Percentiles rank a stretch among this genome's conserved stretches.
Evolutionary conservation across 2,888 invertebrate genomes (phyloP).

Genomic region (Carabus problematicus): DNA sequence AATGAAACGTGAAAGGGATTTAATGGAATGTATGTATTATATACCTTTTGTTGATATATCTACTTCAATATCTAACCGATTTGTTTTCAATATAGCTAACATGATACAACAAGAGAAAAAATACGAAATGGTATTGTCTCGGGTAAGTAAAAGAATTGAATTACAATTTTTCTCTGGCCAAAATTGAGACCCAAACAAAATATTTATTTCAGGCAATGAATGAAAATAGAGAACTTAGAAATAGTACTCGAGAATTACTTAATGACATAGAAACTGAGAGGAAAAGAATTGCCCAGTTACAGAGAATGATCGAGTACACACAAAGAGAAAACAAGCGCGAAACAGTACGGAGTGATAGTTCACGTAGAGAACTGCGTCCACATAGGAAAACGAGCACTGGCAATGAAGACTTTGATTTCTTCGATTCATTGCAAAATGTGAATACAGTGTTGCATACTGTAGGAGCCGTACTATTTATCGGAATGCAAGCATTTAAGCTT

Average conservation of each 20-base stretch:
- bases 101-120: conserved; percentile 8
- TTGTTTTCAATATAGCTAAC: background rate
- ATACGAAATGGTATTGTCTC: conserved; percentile 11
- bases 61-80: background rate
- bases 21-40: background rate
- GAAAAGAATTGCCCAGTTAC: background rate
- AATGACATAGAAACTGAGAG: background rate
- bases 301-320: background rate
- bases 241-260: background rate
- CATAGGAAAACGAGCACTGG: no score
- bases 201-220: conserved; percentile 4
- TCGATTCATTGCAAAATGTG: background rate
- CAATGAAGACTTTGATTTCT: background rate
- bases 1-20: background rate
- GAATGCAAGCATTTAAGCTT: background rate
- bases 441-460: background rate
- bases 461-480: background rate
- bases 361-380: no score
- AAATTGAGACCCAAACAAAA: background rate
- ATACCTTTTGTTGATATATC: background rate
- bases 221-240: conserved; percentile 4
- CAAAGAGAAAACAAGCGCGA: background rate
- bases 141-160: background rate
- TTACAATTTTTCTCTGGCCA: background rate
- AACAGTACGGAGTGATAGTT: no score